Evolutionary conservation across 2,888 invertebrate genomes (phyloP).

Genomic region (Loripinus fragilis): DNA sequence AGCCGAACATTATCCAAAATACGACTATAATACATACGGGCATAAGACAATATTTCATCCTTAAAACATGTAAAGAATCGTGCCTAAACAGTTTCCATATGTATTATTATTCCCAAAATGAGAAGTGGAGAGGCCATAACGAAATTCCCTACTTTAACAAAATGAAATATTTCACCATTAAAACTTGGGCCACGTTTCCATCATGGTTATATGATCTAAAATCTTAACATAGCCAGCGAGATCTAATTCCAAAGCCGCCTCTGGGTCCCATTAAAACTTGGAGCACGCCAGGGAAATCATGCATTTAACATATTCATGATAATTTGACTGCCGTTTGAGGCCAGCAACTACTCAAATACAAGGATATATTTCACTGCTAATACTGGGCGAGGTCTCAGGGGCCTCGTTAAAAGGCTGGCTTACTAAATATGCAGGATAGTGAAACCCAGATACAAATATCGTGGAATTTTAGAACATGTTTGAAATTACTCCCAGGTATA

Average conservation of each 20-base stretch:
- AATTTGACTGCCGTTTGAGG: slow-evolving; percentile 37
- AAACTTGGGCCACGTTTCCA: slow-evolving; percentile 46
- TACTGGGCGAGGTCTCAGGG: neutral
- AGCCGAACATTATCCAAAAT: slow-evolving; percentile 4
- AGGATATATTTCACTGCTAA: slow-evolving; percentile 18
- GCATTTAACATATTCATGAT: slow-evolving; percentile 54
- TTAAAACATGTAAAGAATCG: slow-evolving; percentile 15
- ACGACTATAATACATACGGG: slow-evolving; percentile 7
- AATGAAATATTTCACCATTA: slow-evolving; percentile 55
- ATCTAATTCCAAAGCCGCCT: slow-evolving; percentile 41
- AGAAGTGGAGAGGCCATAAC: slow-evolving; percentile 4
- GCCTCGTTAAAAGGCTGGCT: slow-evolving; percentile 11
- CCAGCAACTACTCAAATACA: slow-evolving; percentile 16
- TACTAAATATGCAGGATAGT: slow-evolving; percentile 20
- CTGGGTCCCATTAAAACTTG: slow-evolving; percentile 59
- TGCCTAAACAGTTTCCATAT: slow-evolving; percentile 21
- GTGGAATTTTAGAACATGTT: slow-evolving; percentile 19
- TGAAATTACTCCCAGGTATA: slow-evolving; percentile 20
- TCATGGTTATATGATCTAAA: slow-evolving; percentile 43
- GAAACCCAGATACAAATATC: slow-evolving; percentile 2
- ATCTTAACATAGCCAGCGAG: slow-evolving; percentile 39
- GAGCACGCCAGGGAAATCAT: slow-evolving; percentile 66
- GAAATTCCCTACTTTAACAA: slow-evolving; percentile 22
- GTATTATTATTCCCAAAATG: slow-evolving; percentile 24
- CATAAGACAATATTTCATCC: slow-evolving; percentile 11